These are phyloP conservation scores for Lampris incognitus DNA, from an alignment of 2,113 vertebrate species.

Conservation along the genomic window DNA sequence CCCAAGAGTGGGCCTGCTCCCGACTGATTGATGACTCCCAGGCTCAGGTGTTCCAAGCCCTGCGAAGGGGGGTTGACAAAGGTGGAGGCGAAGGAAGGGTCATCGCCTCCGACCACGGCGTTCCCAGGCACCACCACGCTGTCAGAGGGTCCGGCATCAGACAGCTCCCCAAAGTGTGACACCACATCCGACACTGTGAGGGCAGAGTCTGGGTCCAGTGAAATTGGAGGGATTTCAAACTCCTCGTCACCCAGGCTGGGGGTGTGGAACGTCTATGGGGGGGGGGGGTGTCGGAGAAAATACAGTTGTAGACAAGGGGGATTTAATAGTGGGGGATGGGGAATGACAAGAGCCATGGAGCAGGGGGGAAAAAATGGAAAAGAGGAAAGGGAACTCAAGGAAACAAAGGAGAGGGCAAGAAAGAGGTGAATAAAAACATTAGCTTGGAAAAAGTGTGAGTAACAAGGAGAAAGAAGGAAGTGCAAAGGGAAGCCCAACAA, in stretches of 20 bases:
- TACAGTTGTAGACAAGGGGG: background rate
- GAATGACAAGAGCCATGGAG: background rate
- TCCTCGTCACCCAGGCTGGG: slow-evolving; percentile 93
- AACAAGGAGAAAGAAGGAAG: background rate
- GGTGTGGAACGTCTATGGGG: slow-evolving; percentile 89
- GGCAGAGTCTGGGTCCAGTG: slow-evolving; percentile 88
- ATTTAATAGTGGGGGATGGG: background rate
- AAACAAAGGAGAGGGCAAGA: background rate
- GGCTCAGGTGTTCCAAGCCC: slow-evolving; percentile 87
- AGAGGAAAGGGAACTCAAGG: background rate
- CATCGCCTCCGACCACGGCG: slow-evolving; percentile 84
- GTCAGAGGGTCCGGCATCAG: slow-evolving; percentile 80
- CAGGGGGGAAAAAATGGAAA: background rate
- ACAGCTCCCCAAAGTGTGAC: slow-evolving; percentile 88
- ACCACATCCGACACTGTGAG: slow-evolving; percentile 90
- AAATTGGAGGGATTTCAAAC: slow-evolving; percentile 93
- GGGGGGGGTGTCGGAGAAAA: background rate
- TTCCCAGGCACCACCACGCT: slow-evolving; percentile 82
- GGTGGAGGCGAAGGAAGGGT: slow-evolving; percentile 83
- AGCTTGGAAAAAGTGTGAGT: background rate
- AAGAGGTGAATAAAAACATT: background rate
- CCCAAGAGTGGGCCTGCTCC: slow-evolving; percentile 82
- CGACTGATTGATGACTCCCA: slow-evolving; percentile 88
- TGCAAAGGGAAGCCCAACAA: no score
- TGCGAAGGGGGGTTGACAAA: slow-evolving; percentile 76